Evolutionary conservation across 2,113 vertebrate genomes (phyloP), one percentile per base, ranked within the genome.

Genomic region (Bufo gargarizans): DNA sequence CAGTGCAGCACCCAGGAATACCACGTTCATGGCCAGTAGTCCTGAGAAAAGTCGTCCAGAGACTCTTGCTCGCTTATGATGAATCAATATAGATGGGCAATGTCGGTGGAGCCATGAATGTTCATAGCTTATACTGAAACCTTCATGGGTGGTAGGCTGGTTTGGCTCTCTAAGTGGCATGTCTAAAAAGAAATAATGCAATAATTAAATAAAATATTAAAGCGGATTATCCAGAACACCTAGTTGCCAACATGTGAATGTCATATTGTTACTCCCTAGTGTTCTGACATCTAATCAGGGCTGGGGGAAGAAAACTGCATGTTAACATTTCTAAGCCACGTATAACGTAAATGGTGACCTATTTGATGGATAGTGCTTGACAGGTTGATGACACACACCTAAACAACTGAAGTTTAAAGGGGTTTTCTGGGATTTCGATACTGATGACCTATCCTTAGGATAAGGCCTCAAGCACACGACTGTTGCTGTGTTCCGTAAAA

Each of bases 1-100:
- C 91, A 99, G 94, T 19, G 97, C 96, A 0, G 94, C 92, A 0
- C 97, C 97, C 89, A 99, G 93, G 50, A 99, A 96, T 77, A 97
- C 92, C 91, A 97, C 86, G 0, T 98, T 99, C 90, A 98, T 90
- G 79, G 97, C 97, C 90, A 99, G 90, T 65, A 99, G 93, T 17
- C 96, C 96, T 0, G 97, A 98, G 91, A 97, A 93, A 81, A 98
- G 94, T 19, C 93, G 94, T 2, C 94, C 94, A 0, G 95, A 94
- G 14, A 93, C 96, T 90, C 96, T 95, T 0, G 93, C 95, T 86
- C 96, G 96, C 4, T 4, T 89, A 89, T 95, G 91, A 43, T 91
- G 58, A 87, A 91, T 91, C 63, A 94, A 85, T 53, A 93, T 16
- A 0, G 95, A 94, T 0, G 93, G 94, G 86, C 94, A 91, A 55